These are phyloP conservation scores for Peribatodes rhomboidaria DNA, from an alignment of 2,888 invertebrate genomes.

Conservation along the genomic window DNA sequence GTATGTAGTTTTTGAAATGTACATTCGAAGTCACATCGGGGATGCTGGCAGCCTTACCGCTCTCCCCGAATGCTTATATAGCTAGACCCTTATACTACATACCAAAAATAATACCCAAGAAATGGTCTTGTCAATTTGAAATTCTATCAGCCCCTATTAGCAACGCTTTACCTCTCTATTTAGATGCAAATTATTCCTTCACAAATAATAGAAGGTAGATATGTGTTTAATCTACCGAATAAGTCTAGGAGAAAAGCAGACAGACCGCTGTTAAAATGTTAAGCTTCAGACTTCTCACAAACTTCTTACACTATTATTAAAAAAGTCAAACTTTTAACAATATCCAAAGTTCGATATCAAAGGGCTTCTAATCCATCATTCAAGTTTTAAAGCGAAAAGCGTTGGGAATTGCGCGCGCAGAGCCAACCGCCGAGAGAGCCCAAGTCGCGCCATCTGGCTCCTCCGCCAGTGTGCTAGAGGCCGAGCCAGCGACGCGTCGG, in stretches of 20 bases:
- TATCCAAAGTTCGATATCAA: conserved; percentile 15
- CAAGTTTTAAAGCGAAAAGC: conserved; percentile 20
- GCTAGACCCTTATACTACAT: too few relatives aligned
- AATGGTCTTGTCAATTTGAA: too few relatives aligned
- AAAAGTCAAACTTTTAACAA: conserved; percentile 26
- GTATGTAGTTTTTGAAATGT: too few relatives aligned
- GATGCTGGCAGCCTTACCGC: too few relatives aligned
- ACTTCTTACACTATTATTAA: conserved; percentile 11
- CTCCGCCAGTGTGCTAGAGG: conserved; percentile 10
- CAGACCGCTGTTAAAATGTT: background rate
- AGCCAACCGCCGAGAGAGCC: conserved; percentile 6
- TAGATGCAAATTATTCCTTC: too few relatives aligned
- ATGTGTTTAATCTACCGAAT: too few relatives aligned
- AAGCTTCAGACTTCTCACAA: background rate
- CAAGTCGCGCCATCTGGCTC: conserved; percentile 10
- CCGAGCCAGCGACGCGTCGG: background rate
- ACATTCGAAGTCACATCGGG: too few relatives aligned
- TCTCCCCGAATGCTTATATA: too few relatives aligned
- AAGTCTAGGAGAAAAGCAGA: background rate
- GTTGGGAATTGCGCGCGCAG: conserved; percentile 34
- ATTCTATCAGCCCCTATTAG: too few relatives aligned
- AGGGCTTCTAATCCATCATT: conserved; percentile 34
- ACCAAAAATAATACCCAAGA: too few relatives aligned
- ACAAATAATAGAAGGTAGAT: too few relatives aligned
- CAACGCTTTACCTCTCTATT: too few relatives aligned